A percentile compares a stretch with the other conserved stretches of the same genome.
These are phyloP conservation scores for Myotis davidii DNA, from an alignment of 2,113 vertebrate species.

Conservation along the genomic window DNA sequence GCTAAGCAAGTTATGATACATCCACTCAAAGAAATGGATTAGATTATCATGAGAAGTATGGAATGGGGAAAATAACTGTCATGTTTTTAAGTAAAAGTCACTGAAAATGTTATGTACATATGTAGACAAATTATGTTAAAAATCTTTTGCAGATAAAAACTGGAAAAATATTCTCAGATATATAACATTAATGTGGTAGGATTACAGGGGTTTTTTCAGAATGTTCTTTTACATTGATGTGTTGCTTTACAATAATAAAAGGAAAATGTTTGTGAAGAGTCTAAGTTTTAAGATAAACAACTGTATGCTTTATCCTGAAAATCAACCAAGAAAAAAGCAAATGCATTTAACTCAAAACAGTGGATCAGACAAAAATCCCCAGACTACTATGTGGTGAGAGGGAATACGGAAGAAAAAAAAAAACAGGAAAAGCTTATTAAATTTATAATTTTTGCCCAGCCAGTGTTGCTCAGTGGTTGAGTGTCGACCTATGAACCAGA, in stretches of 20 bases:
- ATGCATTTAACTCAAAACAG: conserved; percentile 23
- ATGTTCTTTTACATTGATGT: background rate
- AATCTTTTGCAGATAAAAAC: conserved; percentile 22
- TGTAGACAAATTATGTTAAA: background rate
- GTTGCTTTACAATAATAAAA: conserved; percentile 16
- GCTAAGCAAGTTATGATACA: background rate
- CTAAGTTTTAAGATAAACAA: background rate
- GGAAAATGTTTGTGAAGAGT: conserved; percentile 3
- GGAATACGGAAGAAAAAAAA: background rate
- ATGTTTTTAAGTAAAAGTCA: conserved; percentile 24
- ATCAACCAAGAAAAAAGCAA: background rate
- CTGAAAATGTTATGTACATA: background rate
- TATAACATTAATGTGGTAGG: background rate
- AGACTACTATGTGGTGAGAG: background rate
- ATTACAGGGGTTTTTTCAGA: background rate
- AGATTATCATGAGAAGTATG: conserved; percentile 37
- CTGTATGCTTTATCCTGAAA: background rate
- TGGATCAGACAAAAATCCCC: background rate
- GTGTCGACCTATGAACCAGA: too few species aligned
- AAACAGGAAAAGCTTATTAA: background rate
- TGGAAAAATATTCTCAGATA: background rate
- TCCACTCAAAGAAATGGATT: background rate
- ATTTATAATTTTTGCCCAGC: background rate
- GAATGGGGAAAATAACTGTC: background rate
- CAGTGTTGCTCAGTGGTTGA: too few species aligned